phyloP scores from a whole-genome alignment of 2,888 invertebrate species.

The Synanthedon tipuliformis region DNA sequence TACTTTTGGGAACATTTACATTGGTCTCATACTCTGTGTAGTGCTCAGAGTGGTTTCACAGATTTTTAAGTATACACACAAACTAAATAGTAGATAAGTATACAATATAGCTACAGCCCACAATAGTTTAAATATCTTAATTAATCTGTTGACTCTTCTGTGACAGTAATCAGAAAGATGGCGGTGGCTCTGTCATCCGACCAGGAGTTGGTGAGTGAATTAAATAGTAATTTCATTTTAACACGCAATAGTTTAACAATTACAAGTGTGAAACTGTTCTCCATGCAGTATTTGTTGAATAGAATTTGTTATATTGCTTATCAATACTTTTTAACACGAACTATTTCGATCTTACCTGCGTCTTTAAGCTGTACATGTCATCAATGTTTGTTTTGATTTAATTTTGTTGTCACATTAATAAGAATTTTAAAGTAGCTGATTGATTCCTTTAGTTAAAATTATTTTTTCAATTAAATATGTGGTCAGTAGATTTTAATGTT shows the following conservation, averaged over 20 bases:
- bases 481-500: no score
- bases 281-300: background rate
- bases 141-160: no score
- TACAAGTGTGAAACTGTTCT: background rate
- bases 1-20: no score
- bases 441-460: no score
- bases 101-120: no score
- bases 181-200: slow-evolving; percentile 81
- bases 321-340: background rate
- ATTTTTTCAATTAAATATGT: no score
- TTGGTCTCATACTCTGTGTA: background rate
- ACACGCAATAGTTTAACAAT: background rate
- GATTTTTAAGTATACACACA: no score
- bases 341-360: slow-evolving; percentile 24
- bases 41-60: no score
- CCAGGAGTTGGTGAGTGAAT: slow-evolving; percentile 79
- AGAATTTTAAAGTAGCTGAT: background rate
- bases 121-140: no score
- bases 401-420: slow-evolving; percentile 8
- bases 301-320: background rate
- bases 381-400: slow-evolving; percentile 67
- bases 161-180: slow-evolving; percentile 43
- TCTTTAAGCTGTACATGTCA: slow-evolving; percentile 48
- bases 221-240: slow-evolving; percentile 5
- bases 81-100: no score